A percentile compares a stretch with the other conserved stretches of the same genome.
Conservation (phyloP, 1,140 invertebrate genomes). For the Drosophila ohnishii region DNA sequence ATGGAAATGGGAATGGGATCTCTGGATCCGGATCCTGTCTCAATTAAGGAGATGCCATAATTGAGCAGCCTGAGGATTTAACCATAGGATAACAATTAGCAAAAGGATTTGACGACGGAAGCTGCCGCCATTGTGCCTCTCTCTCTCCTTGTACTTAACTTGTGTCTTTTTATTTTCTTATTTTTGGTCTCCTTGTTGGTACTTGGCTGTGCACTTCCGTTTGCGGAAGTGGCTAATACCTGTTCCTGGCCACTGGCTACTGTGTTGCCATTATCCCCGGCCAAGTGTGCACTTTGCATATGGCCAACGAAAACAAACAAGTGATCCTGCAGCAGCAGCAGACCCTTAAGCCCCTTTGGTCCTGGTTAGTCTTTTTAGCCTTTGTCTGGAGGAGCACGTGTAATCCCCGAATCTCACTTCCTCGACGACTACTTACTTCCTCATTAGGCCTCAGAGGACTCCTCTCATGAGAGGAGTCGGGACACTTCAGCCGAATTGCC, state of each 20-base stretch:
- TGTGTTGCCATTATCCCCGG: slow-evolving; percentile 11
- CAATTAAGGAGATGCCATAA: slow-evolving; percentile 75
- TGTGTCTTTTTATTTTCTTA: slow-evolving; percentile 50
- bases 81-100: slow-evolving; percentile 76
- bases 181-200: slow-evolving; percentile 18
- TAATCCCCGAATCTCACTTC: slow-evolving; percentile 36
- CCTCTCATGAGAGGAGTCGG: slow-evolving; percentile 14
- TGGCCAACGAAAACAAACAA: slow-evolving; percentile 52
- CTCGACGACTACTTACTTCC: slow-evolving; percentile 61
- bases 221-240: slow-evolving; percentile 55
- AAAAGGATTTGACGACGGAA: slow-evolving; percentile 77
- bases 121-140: slow-evolving; percentile 47
- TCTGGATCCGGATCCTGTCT: slow-evolving; percentile 36
- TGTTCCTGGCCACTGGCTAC: slow-evolving; percentile 22
- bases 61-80: slow-evolving; percentile 60
- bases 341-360: background rate
- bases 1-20: slow-evolving; percentile 24
- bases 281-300: slow-evolving; percentile 60
- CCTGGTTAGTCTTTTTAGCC: slow-evolving; percentile 45
- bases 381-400: slow-evolving; percentile 47
- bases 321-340: slow-evolving; percentile 21
- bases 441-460: slow-evolving; percentile 58
- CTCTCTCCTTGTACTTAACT: slow-evolving; percentile 58
- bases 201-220: slow-evolving; percentile 40
- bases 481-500: slow-evolving; percentile 46